Base-by-base conservation (phyloP, 2,113 vertebrate genomes). In the Notechis scutatus region DNA sequence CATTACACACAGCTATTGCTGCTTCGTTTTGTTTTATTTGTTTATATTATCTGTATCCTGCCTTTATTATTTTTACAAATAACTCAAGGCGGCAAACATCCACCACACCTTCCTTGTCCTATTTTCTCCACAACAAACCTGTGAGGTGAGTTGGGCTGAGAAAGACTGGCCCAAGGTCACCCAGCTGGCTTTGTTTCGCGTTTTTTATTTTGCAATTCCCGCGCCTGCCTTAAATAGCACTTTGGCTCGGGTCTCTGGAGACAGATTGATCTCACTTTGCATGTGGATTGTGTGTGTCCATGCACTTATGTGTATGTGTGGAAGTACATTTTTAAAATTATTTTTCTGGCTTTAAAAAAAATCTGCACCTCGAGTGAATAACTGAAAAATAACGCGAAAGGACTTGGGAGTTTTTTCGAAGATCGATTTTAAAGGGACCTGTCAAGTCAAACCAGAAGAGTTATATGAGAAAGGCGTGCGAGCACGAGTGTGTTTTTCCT, bases 341-440 rank as follows among this genome's bases (percentile, higher is more conserved):
- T 29, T 61, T 61, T 61, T 29, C 59, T 61, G 24, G 24, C 24
- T 26, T 29, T 39, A 23, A 57, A 57, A 57, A 57, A 96, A 93
- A 96, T 94, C 96, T 94, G 94, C 95, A 93, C 93, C 93, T 96
- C 96, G 88, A 94, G 26, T 97, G 97, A 97, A 98, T 97, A 96
- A 96, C 94, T 97, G 97, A 97, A 95, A 97, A 96, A 97, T 96
- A 96, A 92, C 96, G 97, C 26, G 9, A 97, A 98, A 98, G 98
- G 98, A 98, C 97, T 97, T 98, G 98, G 98, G 98, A 98, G 95
- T 96, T 97, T 97, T 97, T 97, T 97, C 98, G 97, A 98, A 98
- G 97, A 91, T 96, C 93, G 96, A 92, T 98, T 98, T 81, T 89
- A 98, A 97, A 98, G 97, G 96, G 97, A 97, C 97, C 97, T 98